phyloP scores from a whole-genome alignment of 2,113 vertebrate species.

The Talpa occidentalis region DNA sequence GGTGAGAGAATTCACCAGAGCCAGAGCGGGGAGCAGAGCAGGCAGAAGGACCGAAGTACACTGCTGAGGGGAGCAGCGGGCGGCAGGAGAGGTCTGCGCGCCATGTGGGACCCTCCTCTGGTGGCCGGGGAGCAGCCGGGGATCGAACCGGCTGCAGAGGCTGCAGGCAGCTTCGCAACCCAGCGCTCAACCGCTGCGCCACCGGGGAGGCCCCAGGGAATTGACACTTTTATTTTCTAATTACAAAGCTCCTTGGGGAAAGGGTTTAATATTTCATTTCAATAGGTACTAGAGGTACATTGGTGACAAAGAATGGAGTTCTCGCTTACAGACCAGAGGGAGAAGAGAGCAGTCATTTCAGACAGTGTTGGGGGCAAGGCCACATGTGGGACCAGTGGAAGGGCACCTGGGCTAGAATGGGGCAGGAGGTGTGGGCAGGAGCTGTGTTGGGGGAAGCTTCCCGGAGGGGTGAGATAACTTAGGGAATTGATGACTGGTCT shows the following conservation, averaged over 20 bases:
- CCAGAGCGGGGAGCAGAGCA: too few species aligned
- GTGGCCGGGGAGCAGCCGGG: too few species aligned
- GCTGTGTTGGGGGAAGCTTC: neutral
- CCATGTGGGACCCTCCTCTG: too few species aligned
- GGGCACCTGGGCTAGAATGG: neutral
- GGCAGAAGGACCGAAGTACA: too few species aligned
- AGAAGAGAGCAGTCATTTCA: neutral
- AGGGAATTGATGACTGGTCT: neutral
- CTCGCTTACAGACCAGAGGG: neutral
- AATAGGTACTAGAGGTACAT: neutral
- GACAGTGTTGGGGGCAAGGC: neutral
- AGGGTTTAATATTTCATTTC: constrained; percentile 37
- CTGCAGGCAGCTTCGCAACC: too few species aligned
- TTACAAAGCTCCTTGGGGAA: constrained; percentile 37
- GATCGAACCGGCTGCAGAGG: too few species aligned
- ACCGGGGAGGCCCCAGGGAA: too few species aligned
- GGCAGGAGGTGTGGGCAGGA: neutral
- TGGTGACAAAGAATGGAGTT: constrained; percentile 8
- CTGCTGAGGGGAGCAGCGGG: too few species aligned
- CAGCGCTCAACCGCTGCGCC: too few species aligned
- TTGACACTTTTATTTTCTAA: constrained; percentile 27
- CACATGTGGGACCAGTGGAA: neutral
- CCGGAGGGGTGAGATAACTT: neutral
- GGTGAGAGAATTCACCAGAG: too few species aligned
- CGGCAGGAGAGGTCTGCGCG: too few species aligned